A percentile compares a stretch with the other conserved stretches of the same genome.
Conservation (phyloP, 2,888 invertebrate genomes). For the Muschampia staudingeri region DNA sequence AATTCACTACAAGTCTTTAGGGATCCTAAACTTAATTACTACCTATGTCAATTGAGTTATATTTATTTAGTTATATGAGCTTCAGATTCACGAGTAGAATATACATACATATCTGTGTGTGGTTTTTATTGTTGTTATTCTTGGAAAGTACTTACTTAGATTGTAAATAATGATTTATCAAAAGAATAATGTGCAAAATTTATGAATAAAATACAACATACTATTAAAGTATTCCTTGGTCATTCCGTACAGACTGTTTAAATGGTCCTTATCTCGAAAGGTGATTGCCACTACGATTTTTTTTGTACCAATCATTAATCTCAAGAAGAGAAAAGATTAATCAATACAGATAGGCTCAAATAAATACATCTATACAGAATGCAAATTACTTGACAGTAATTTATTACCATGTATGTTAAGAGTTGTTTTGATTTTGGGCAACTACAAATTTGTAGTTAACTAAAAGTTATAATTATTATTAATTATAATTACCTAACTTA, state of each 20-base stretch:
- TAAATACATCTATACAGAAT: slow-evolving; percentile 38
- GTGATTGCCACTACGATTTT: background rate
- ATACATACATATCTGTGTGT: too few species aligned
- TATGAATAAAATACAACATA: background rate
- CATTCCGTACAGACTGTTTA: background rate
- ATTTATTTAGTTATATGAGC: background rate
- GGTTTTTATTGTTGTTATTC: too few species aligned
- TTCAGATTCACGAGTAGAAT: too few species aligned
- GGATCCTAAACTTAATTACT: background rate
- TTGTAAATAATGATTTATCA: background rate
- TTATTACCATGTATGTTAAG: slow-evolving; percentile 28
- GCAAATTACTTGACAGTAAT: slow-evolving; percentile 41
- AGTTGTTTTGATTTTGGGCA: slow-evolving; percentile 23
- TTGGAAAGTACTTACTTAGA: background rate
- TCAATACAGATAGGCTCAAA: slow-evolving; percentile 24
- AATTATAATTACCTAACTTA: background rate
- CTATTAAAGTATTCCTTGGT: too few species aligned
- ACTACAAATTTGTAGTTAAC: slow-evolving; percentile 32
- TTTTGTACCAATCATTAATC: slow-evolving; percentile 32
- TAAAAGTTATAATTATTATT: too few species aligned
- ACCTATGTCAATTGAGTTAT: too few species aligned
- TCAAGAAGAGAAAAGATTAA: slow-evolving; percentile 33
- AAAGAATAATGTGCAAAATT: background rate
- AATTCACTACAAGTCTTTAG: background rate
- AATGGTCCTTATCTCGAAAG: background rate